Percentiles rank a stretch among this genome's conserved stretches.
Evolutionary conservation across 2,797 vertebrate species (phyloP).

Genomic region (Rhinella marina): DNA sequence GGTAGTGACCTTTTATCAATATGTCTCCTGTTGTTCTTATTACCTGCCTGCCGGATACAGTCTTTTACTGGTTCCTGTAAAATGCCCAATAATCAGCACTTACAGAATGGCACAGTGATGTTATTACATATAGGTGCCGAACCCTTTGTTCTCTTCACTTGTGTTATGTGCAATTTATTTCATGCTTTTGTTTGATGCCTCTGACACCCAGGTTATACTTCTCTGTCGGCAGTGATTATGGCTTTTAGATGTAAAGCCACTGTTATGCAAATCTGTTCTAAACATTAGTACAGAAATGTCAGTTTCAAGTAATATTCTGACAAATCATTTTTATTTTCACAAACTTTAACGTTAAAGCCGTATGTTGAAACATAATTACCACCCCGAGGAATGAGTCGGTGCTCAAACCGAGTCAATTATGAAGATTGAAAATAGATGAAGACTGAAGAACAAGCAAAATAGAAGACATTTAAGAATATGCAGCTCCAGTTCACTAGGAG

Average conservation of each 20-base stretch:
- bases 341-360: conserved; percentile 49
- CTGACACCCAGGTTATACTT: conserved; percentile 39
- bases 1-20: neutral
- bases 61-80: neutral
- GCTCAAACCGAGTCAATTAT: conserved; percentile 44
- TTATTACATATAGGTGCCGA: neutral
- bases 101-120: neutral
- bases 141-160: conserved; percentile 17
- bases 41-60: neutral
- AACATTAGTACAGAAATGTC: conserved; percentile 51
- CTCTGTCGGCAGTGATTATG: conserved; percentile 52
- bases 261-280: conserved; percentile 58
- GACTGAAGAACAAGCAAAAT: conserved; percentile 15
- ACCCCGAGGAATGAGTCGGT: conserved; percentile 44
- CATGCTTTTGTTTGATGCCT: conserved; percentile 37
- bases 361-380: conserved; percentile 53
- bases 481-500: neutral
- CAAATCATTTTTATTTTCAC: conserved; percentile 60
- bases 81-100: neutral
- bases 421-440: conserved; percentile 36
- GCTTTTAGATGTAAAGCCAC: conserved; percentile 35
- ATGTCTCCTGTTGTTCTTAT: neutral
- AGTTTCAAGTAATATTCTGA: conserved; percentile 46
- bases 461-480: neutral
- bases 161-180: conserved; percentile 6